Conservation (phyloP, 2,113 vertebrate species). For the Caranx melampygus region DNA sequence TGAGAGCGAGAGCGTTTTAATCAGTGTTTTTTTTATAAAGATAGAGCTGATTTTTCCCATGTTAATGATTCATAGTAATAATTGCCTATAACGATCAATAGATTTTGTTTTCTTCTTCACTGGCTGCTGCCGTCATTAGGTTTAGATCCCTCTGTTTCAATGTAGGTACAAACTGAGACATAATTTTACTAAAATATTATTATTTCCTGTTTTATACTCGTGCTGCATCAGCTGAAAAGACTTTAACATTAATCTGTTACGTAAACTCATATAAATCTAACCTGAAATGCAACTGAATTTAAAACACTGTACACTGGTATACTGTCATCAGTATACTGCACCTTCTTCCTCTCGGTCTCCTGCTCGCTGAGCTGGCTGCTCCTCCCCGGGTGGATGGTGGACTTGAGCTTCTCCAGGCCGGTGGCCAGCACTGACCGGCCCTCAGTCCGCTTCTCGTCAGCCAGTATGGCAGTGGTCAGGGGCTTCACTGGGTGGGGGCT, state of each 20-base stretch:
- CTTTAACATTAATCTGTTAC: no score
- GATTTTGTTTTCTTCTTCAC: neutral
- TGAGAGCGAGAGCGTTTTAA: neutral
- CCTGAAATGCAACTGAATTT: neutral
- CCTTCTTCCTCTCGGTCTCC: constrained; percentile 86
- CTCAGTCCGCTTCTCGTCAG: constrained; percentile 83
- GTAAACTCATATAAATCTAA: neutral
- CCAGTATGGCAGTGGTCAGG: constrained; percentile 79
- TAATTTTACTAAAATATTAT: no score
- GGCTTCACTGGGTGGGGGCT: constrained; percentile 96
- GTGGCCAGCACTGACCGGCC: constrained; percentile 86
- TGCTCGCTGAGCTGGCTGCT: constrained; percentile 77
- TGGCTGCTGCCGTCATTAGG: neutral
- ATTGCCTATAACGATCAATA: no score
- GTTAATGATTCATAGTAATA: neutral
- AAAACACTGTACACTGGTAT: no score
- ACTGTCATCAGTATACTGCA: constrained; percentile 42
- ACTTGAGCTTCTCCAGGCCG: constrained; percentile 90
- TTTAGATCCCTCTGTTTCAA: neutral
- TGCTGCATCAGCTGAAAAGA: no score
- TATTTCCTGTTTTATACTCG: no score
- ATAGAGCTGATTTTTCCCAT: neutral
- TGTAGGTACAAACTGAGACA: neutral
- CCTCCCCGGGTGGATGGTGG: constrained; percentile 84
- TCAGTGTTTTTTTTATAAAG: neutral